Percentiles rank a stretch among this genome's conserved stretches.
phyloP scores from a whole-genome alignment of 2,113 vertebrate genomes.

The Zosterops borbonicus region DNA sequence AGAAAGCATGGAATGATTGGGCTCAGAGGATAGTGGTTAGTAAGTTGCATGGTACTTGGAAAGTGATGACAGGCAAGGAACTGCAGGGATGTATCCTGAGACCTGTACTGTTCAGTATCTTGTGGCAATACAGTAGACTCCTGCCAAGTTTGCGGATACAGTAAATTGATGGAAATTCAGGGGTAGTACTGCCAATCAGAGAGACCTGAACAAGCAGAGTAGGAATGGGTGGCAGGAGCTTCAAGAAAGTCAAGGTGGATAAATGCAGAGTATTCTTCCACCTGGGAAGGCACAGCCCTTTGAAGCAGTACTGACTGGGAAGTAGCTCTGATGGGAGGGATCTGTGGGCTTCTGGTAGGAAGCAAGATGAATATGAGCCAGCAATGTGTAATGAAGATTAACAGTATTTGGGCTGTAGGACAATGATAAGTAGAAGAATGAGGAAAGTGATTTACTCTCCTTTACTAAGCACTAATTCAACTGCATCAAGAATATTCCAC shows the following conservation, averaged over 20 bases:
- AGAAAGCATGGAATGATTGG: not conserved
- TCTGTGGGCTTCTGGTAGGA: not conserved
- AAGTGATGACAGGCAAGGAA: not conserved
- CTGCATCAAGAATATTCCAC: not conserved
- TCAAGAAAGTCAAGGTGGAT: not conserved
- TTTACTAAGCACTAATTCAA: not conserved
- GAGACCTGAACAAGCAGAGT: not conserved
- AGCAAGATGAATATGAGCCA: not conserved
- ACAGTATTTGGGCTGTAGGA: not conserved
- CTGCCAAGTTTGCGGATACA: not conserved
- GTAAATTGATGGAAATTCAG: not conserved
- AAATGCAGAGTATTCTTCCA: not conserved
- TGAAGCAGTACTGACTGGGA: not conserved
- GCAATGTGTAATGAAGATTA: not conserved
- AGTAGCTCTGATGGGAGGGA: not conserved
- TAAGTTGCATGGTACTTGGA: not conserved
- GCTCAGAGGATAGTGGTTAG: not conserved
- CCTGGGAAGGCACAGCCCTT: not conserved
- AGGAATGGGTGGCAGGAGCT: not conserved
- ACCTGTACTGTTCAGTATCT: not conserved
- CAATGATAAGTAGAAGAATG: not conserved
- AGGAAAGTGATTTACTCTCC: not conserved
- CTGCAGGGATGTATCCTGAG: not conserved
- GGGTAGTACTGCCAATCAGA: not conserved
- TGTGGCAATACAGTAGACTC: not conserved